These are phyloP conservation scores for Fratercula arctica DNA, from an alignment of 2,797 vertebrate species.

Conservation along the genomic window DNA sequence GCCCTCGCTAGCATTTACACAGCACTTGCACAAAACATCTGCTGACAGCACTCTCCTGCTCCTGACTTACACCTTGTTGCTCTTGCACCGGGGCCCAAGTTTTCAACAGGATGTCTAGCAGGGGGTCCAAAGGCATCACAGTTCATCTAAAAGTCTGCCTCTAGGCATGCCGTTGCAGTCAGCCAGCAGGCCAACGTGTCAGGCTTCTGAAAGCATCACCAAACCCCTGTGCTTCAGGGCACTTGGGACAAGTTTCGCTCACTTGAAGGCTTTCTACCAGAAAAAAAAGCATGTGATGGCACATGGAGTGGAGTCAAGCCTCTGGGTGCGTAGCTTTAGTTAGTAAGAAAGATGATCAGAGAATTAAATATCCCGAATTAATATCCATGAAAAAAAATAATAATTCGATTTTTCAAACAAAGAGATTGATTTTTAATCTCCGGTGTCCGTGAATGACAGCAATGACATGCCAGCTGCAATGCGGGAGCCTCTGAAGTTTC, in stretches of 20 bases:
- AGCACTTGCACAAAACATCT: background rate
- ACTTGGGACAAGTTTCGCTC: background rate
- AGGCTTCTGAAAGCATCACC: background rate
- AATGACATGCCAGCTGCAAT: fast-evolving
- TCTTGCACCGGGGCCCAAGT: background rate
- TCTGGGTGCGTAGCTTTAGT: background rate
- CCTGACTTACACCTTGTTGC: background rate
- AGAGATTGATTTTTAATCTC: background rate
- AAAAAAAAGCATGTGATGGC: background rate
- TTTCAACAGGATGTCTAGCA: background rate
- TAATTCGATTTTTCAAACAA: background rate
- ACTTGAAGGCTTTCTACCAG: background rate
- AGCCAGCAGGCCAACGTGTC: background rate
- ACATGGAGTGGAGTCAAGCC: background rate
- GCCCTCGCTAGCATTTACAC: background rate
- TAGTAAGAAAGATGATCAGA: background rate
- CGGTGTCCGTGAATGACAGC: background rate
- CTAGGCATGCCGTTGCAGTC: background rate
- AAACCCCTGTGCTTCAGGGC: background rate
- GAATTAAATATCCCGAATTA: background rate
- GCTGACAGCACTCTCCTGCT: background rate
- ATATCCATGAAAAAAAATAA: background rate
- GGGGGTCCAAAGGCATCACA: background rate
- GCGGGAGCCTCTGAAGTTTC: background rate
- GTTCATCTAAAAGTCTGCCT: background rate